phyloP scores from a whole-genome alignment of 2,888 invertebrate species.

The Synergus japonicus region DNA sequence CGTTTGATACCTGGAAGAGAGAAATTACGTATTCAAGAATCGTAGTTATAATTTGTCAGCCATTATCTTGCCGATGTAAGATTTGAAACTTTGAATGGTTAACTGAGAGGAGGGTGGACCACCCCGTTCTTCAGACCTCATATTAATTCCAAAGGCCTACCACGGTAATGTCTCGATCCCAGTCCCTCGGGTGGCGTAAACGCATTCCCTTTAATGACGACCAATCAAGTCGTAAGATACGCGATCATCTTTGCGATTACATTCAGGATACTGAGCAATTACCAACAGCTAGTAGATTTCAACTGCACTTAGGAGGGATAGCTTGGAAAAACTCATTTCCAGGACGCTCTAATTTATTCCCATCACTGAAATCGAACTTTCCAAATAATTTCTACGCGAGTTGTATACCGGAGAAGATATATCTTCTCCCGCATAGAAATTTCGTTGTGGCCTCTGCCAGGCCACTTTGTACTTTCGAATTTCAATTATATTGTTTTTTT shows the following conservation, averaged over 20 bases:
- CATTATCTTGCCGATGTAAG: conserved; percentile 71
- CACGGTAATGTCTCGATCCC: conserved; percentile 66
- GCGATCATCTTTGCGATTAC: conserved; percentile 75
- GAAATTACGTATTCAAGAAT: conserved; percentile 69
- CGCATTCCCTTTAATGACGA: conserved; percentile 75
- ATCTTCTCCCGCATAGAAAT: no score
- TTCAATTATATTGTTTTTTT: no score
- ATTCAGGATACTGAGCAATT: conserved; percentile 47
- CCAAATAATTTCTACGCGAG: not conserved
- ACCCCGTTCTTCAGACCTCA: conserved; percentile 61
- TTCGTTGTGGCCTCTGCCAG: no score
- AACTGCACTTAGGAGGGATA: conserved; percentile 12
- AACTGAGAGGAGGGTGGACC: conserved; percentile 55
- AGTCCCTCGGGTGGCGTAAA: conserved; percentile 73
- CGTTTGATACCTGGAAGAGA: conserved; percentile 44
- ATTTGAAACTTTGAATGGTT: conserved; percentile 71
- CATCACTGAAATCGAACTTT: not conserved
- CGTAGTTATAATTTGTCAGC: conserved; percentile 72
- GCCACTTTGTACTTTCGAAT: no score
- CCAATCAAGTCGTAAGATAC: conserved; percentile 75
- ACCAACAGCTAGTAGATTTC: conserved; percentile 28
- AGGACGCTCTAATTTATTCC: conserved; percentile 3
- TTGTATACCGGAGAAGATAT: no score
- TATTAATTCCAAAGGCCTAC: conserved; percentile 73
- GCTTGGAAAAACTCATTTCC: conserved; percentile 13